Evolutionary conservation across 2,888 invertebrate species (phyloP).

Genomic region (Andrena hattorfiana): DNA sequence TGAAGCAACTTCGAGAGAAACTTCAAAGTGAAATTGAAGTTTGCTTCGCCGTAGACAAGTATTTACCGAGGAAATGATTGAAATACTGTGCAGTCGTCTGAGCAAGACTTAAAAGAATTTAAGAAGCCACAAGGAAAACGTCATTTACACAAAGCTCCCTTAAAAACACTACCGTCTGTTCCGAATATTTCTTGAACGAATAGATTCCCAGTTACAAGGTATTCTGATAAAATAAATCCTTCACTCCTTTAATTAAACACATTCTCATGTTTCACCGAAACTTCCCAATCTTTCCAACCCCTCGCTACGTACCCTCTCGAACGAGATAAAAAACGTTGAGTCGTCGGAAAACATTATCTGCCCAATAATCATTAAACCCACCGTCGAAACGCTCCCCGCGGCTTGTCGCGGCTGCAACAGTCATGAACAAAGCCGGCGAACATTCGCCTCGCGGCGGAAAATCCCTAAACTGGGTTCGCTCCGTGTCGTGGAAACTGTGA

Average conservation of each 20-base stretch:
- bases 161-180: not conserved
- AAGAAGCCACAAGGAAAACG: not conserved
- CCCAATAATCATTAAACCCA: not conserved
- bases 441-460: not conserved
- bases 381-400: not conserved
- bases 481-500: constrained; percentile 1
- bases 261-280: not conserved
- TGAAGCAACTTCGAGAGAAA: not conserved
- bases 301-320: not conserved
- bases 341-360: not conserved
- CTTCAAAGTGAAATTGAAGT: constrained; percentile 6
- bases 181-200: not conserved
- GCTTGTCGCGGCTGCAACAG: not conserved
- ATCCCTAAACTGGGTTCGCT: not conserved
- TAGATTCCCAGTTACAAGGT: not conserved
- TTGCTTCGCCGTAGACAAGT: constrained; percentile 30
- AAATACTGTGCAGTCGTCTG: not conserved
- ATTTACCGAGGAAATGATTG: constrained; percentile 23
- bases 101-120: not conserved
- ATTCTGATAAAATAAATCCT: not conserved
- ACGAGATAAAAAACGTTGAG: not conserved
- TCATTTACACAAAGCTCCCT: not conserved
- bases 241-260: not conserved
- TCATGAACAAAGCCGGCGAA: not conserved
- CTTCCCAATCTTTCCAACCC: not conserved